phyloP scores from a whole-genome alignment of 2,797 vertebrate species.

The Acrossocheilus wenchowensis region DNA sequence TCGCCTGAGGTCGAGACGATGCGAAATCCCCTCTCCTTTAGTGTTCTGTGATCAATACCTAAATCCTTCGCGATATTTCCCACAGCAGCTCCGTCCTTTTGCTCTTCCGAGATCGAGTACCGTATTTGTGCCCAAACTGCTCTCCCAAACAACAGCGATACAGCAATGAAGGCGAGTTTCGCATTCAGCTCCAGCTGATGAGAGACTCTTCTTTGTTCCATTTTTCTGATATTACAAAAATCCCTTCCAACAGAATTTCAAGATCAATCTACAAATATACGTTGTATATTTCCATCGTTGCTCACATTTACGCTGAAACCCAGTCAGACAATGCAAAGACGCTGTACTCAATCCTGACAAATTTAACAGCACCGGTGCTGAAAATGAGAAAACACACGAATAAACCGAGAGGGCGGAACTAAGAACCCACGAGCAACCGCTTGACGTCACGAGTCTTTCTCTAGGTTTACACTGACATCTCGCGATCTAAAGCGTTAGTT shows the following conservation, averaged over 20 bases:
- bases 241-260: background rate
- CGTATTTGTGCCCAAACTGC: conserved; percentile 69
- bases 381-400: background rate
- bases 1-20: too few species aligned
- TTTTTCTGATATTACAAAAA: background rate
- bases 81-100: conserved; percentile 63
- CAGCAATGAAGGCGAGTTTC: conserved; percentile 34
- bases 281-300: background rate
- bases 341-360: background rate
- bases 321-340: background rate
- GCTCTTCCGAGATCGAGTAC: conserved; percentile 76
- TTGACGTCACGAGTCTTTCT: conserved; percentile 35
- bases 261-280: background rate
- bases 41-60: too few species aligned
- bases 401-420: conserved; percentile 18
- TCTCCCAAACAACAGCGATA: conserved; percentile 48
- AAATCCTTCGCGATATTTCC: too few species aligned
- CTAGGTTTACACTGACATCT: conserved; percentile 67
- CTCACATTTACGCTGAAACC: background rate
- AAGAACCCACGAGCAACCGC: background rate
- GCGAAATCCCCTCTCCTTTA: too few species aligned
- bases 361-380: background rate
- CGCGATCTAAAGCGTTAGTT: conserved; percentile 45
- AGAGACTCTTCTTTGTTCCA: conserved; percentile 63
- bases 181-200: conserved; percentile 27